phyloP scores from a whole-genome alignment of 2,888 invertebrate genomes.

The Tinea pellionella region DNA sequence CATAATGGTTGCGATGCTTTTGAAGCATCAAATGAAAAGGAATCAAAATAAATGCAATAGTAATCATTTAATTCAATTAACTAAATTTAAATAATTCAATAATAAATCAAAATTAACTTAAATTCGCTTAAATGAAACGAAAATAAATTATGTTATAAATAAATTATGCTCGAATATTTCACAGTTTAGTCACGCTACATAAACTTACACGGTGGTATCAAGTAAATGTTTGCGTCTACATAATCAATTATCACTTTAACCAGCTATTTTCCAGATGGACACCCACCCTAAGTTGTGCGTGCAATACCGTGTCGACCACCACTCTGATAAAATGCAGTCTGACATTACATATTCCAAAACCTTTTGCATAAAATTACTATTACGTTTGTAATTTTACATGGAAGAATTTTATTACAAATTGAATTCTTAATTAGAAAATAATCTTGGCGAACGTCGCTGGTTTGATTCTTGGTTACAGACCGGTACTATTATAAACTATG shows the following conservation, averaged over 20 bases:
- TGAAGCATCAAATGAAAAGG: too few relatives aligned
- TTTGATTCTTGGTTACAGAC: too few relatives aligned
- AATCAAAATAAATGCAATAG: too few relatives aligned
- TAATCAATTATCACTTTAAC: slow-evolving; percentile 2
- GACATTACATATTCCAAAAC: not conserved
- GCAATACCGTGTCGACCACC: slow-evolving; percentile 15
- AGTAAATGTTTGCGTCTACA: not conserved
- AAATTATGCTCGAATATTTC: not conserved
- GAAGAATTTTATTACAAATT: not conserved
- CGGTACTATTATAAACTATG: too few relatives aligned
- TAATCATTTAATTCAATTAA: too few relatives aligned
- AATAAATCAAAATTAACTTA: not conserved
- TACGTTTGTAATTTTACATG: not conserved
- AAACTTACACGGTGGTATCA: not conserved
- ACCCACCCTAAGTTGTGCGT: slow-evolving; percentile 10
- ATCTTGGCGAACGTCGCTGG: too few relatives aligned
- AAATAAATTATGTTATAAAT: too few relatives aligned
- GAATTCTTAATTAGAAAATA: not conserved
- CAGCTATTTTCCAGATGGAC: slow-evolving; percentile 7
- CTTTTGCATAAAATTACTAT: not conserved
- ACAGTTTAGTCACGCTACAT: not conserved
- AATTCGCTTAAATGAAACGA: too few relatives aligned
- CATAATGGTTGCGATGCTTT: too few relatives aligned
- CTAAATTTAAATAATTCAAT: not conserved
- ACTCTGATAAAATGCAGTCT: not conserved